Percentiles rank a stretch among this genome's conserved stretches.
Evolutionary conservation across 2,797 vertebrate species (phyloP).

Genomic region (Strix occidentalis): DNA sequence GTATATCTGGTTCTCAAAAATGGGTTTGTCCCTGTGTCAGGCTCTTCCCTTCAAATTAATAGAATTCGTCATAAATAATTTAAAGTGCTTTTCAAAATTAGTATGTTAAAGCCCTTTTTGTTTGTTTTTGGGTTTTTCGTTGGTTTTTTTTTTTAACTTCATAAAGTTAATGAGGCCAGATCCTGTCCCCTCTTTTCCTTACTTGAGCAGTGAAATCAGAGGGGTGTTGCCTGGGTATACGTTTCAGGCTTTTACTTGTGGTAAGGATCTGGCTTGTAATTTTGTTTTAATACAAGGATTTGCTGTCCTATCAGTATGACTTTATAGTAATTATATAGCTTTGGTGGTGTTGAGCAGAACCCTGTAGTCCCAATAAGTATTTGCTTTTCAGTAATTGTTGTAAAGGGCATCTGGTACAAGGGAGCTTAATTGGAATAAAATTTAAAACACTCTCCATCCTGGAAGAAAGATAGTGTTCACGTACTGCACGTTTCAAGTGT

Average conservation of each 20-base stretch:
- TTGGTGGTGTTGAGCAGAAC: not conserved
- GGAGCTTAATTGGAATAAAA: not conserved
- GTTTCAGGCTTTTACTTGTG: not conserved
- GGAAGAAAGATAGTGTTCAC: not conserved
- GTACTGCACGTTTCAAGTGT: not conserved
- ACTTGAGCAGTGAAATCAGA: not conserved
- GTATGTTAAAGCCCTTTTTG: not conserved
- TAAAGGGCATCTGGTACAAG: not conserved
- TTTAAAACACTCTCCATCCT: not conserved
- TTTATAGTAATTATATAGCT: not conserved
- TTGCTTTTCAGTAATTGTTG: not conserved
- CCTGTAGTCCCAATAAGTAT: not conserved
- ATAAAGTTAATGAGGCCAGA: not conserved
- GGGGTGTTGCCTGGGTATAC: not conserved
- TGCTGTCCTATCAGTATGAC: not conserved
- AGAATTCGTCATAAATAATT: not conserved
- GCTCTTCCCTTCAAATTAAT: constrained; percentile 19
- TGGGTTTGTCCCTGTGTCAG: not conserved
- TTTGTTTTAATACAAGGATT: not conserved
- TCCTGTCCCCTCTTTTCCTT: not conserved
- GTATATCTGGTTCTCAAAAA: constrained; percentile 24
- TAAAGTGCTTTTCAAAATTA: not conserved
- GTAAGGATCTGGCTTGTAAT: not conserved
- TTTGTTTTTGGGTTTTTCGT: rapidly evolving
- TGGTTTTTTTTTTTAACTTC: not conserved